These are phyloP conservation scores for Pelodiscus sinensis DNA, from an alignment of 2,113 vertebrate genomes.

Conservation along the genomic window DNA sequence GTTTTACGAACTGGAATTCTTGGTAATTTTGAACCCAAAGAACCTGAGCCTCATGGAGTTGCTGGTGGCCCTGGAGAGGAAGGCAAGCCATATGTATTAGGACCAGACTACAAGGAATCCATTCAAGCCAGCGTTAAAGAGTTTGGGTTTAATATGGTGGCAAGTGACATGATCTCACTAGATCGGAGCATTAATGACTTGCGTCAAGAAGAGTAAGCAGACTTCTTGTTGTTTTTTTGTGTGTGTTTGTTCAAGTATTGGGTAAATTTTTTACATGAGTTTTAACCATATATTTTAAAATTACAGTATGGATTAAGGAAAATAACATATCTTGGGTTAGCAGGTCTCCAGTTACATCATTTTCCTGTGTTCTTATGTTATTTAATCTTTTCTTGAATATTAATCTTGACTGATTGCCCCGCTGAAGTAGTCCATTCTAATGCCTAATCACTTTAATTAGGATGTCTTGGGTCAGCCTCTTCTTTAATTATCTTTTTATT, in stretches of 20 bases:
- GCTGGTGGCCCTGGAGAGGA: slow-evolving; percentile 91
- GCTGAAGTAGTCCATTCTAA: not conserved
- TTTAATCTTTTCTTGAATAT: not conserved
- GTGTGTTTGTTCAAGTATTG: slow-evolving; percentile 2
- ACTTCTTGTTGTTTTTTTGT: slow-evolving; percentile 46
- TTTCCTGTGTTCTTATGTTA: slow-evolving; percentile 10
- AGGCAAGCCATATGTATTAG: slow-evolving; percentile 90
- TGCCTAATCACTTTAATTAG: not conserved
- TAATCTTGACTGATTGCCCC: not conserved
- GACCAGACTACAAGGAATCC: slow-evolving; percentile 92
- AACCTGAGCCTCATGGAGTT: slow-evolving; percentile 90
- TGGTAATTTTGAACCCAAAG: slow-evolving; percentile 94
- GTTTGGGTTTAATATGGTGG: slow-evolving; percentile 99
- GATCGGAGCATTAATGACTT: slow-evolving; percentile 93
- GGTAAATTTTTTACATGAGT: slow-evolving; percentile 1
- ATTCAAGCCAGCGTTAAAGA: slow-evolving; percentile 95
- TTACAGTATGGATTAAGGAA: not conserved
- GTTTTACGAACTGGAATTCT: slow-evolving; percentile 85
- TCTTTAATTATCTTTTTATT: not conserved
- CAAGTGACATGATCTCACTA: slow-evolving; percentile 98
- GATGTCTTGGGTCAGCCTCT: not conserved
- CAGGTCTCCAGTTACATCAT: not conserved
- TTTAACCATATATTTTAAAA: not conserved
- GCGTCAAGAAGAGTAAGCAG: slow-evolving; percentile 96
- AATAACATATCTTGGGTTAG: not conserved